Base-by-base conservation (phyloP, 2,888 invertebrate species). In the Drosophila picticornis region DNA sequence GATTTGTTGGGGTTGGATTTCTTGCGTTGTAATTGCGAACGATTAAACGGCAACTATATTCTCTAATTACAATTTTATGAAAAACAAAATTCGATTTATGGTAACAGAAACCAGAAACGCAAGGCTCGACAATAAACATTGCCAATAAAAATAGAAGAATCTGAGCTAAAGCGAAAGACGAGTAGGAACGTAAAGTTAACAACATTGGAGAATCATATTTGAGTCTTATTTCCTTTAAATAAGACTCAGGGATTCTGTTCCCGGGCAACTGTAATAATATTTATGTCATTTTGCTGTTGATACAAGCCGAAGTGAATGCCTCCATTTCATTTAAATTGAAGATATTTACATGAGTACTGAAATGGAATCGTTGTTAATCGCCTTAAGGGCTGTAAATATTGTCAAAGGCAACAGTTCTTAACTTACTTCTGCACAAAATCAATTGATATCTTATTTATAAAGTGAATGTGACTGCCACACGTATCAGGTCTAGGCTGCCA, bases 391-490 rank as follows among this genome's bases (percentile, higher is more conserved):
- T 77, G 77, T 73, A 87, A 80, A 82, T 85, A 89, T 81, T 77
- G 70, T 74, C 62, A 72, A 80, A 66, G 65, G 80, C 67, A 68
- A 75, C 58, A 65, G 76, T 63, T 65, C 80, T 70, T 73, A 65
- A 71, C 70, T 74, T 71, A 52, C 50, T 63, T 59, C 67, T 67
- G 72, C 62, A 67, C 77, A 70, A 75, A 85, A 85, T 85, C 85
- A 89, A 87, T 87, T 87, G 87, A 88, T 87, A 83, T 90, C 89
- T 88, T 90, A 87, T 87, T 87, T 87, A 90, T 90, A 88, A 88
- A 83, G 82, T 69, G 70, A 84, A 81, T 75, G 76, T 27, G 59
- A 67, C 40, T 31, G 73, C 27, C 29, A 56, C 71, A 55, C 69
- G 71, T 55, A 48, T 25, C 22, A 59, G 43, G 22, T 57, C 36